These are phyloP conservation scores for Argyrosomus japonicus DNA, from an alignment of 2,113 vertebrate species.

Conservation along the genomic window DNA sequence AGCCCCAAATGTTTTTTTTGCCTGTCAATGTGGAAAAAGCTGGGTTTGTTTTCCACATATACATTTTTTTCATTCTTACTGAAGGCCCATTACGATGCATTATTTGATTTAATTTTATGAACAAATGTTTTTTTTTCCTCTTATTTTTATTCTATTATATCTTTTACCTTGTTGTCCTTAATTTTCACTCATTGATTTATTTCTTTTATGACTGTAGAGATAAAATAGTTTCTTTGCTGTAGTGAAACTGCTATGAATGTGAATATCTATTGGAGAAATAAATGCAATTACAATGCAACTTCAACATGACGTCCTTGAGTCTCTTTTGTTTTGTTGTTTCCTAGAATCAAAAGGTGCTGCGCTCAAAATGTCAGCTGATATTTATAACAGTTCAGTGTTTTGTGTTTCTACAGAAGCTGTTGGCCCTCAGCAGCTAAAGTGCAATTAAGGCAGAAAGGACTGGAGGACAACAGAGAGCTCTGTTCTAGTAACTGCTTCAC, in stretches of 20 bases:
- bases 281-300: constrained; percentile 88
- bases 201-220: constrained; percentile 69
- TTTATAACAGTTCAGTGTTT: constrained; percentile 44
- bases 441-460: constrained; percentile 46
- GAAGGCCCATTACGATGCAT: constrained; percentile 41
- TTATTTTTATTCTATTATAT: constrained; percentile 35
- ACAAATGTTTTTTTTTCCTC: constrained; percentile 36
- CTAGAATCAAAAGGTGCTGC: not conserved
- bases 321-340: constrained; percentile 18
- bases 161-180: constrained; percentile 69
- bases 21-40: constrained; percentile 16
- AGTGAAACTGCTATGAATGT: constrained; percentile 86
- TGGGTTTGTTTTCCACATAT: constrained; percentile 38
- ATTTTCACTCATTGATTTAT: constrained; percentile 70
- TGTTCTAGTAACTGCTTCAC: constrained; percentile 55
- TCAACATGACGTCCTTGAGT: constrained; percentile 33
- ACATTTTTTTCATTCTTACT: constrained; percentile 10
- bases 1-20: constrained; percentile 1
- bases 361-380: constrained; percentile 53
- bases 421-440: constrained; percentile 53
- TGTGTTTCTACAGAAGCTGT: constrained; percentile 47
- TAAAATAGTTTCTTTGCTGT: constrained; percentile 79
- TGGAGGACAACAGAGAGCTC: constrained; percentile 61
- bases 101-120: constrained; percentile 53
- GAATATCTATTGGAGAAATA: constrained; percentile 83